phyloP scores from a whole-genome alignment of 37 sponge, comb jelly and placozoan genomes.

The Bolinopsis microptera region DNA sequence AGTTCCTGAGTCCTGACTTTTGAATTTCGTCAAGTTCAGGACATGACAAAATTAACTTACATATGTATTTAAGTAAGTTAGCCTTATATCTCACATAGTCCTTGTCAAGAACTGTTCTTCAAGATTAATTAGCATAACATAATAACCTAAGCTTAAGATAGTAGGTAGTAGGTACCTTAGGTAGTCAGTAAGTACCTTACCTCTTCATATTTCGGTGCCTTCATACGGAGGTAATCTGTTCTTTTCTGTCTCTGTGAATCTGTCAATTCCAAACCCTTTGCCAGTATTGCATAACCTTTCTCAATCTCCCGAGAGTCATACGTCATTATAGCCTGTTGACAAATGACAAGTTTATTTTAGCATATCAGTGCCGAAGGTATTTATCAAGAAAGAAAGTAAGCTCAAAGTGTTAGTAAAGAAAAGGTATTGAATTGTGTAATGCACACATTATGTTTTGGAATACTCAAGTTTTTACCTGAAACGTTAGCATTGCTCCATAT shows the following conservation, averaged over 20 bases:
- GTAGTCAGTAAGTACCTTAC: too few relatives aligned
- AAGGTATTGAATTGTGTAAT: background rate
- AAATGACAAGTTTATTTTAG: background rate
- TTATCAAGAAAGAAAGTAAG: too few relatives aligned
- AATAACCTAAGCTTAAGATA: too few relatives aligned
- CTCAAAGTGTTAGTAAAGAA: too few relatives aligned
- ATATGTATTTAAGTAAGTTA: too few relatives aligned
- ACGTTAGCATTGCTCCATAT: conserved; percentile 2
- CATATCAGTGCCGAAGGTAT: background rate
- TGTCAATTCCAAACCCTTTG: background rate
- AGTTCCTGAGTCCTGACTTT: too few relatives aligned
- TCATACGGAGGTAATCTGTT: conserved; percentile 2
- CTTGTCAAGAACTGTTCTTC: too few relatives aligned
- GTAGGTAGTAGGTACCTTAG: too few relatives aligned
- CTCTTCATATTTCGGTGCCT: conserved; percentile 6
- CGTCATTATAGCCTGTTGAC: background rate
- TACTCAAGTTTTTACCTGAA: background rate
- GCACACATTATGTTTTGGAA: background rate
- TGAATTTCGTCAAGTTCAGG: too few relatives aligned
- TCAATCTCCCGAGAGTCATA: background rate
- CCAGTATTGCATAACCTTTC: background rate
- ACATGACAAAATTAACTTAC: too few relatives aligned
- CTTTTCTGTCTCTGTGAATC: background rate
- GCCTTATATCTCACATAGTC: too few relatives aligned
- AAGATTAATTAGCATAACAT: too few relatives aligned